phyloP scores from a whole-genome alignment of 2,888 invertebrate species.

The Rotaria magnacalcarata region DNA sequence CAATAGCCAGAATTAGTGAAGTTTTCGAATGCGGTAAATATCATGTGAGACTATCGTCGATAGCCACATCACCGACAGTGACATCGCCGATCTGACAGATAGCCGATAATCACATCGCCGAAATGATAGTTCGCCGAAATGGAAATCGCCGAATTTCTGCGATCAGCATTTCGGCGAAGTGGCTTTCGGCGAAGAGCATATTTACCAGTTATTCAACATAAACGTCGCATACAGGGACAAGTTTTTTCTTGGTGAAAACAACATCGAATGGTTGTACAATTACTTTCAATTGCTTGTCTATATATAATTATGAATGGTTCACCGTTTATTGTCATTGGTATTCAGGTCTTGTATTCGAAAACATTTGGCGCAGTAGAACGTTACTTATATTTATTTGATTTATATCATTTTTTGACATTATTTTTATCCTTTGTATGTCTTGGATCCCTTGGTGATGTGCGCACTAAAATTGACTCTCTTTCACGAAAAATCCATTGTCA shows the following conservation, averaged over 20 bases:
- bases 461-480: not conserved
- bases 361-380: not conserved
- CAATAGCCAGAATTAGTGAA: no score
- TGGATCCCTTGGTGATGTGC: not conserved
- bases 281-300: not conserved
- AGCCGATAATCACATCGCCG: no score
- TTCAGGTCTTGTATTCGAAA: not conserved
- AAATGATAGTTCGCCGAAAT: no score
- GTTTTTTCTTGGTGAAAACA: not conserved
- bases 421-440: not conserved
- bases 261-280: not conserved
- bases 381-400: not conserved
- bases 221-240: not conserved
- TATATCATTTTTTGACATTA: not conserved
- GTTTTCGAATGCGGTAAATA: no score
- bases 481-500: not conserved
- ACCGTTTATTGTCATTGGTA: not conserved
- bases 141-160: no score
- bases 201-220: slow-evolving; percentile 5
- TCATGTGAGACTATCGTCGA: no score
- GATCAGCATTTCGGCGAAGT: no score
- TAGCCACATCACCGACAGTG: no score
- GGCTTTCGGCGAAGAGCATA: no score
- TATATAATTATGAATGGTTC: not conserved
- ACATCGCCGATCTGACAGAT: no score